Percentiles rank a stretch among this genome's conserved stretches.
These are phyloP conservation scores for Phaonia tiefii DNA, from an alignment of 2,888 invertebrate genomes.

Conservation along the genomic window DNA sequence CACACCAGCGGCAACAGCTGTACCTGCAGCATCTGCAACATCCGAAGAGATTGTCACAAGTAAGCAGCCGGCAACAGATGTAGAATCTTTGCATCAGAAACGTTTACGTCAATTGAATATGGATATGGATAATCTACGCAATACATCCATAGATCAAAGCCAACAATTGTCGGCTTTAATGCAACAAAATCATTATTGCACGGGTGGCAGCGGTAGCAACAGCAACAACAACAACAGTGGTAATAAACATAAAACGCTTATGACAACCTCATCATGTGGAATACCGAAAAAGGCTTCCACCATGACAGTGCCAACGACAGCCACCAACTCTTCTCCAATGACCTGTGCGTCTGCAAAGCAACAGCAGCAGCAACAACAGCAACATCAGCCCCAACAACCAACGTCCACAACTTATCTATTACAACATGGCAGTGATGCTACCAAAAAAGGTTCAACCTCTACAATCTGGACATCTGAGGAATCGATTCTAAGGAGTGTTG, in stretches of 20 bases:
- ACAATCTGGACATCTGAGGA: conserved; percentile 81
- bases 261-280: conserved; percentile 68
- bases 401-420: conserved; percentile 72
- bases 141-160: conserved; percentile 70
- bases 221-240: conserved; percentile 44
- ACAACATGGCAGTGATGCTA: conserved; percentile 75
- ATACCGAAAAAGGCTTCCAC: conserved; percentile 71
- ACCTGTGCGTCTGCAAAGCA: conserved; percentile 66
- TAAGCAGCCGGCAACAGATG: conserved; percentile 68
- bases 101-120: conserved; percentile 77
- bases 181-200: conserved; percentile 64
- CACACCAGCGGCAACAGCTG: conserved; percentile 13
- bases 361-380: conserved; percentile 52
- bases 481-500: conserved; percentile 80
- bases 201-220: conserved; percentile 33
- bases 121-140: conserved; percentile 77
- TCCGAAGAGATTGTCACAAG: conserved; percentile 25
- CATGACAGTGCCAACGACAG: conserved; percentile 52
- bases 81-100: conserved; percentile 73
- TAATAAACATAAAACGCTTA: conserved; percentile 68
- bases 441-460: conserved; percentile 80
- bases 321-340: conserved; percentile 54
- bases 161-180: conserved; percentile 68
- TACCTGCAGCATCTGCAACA: background rate
- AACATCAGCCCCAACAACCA: conserved; percentile 60